Evolutionary conservation across 1,140 invertebrate species (phyloP), one percentile per base, ranked within the genome.

Genomic region (Littorina saxatilis): DNA sequence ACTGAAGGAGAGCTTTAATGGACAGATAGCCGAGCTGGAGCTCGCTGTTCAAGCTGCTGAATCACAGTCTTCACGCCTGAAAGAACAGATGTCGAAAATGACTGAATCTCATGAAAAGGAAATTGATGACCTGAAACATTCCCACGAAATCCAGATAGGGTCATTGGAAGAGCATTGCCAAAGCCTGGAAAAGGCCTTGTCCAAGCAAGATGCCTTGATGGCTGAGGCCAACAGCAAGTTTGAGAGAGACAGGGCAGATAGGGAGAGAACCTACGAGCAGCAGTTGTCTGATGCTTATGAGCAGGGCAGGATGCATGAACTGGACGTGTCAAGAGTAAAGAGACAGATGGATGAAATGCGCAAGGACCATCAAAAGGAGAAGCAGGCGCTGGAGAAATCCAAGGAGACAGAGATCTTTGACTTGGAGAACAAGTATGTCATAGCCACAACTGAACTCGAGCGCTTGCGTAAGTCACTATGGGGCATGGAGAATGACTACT

Each of bases 261-360:
- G 84, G 5, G 82, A 84, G 66, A 83, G 81, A 29, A 72, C 35
- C 23, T 83, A 58, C 78, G 84, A 86, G 32, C 74, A 79, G 50
- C 83, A 83, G 76, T 20, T 83, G 76, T 83, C 85, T 43, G 86
- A 88, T 40, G 81, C 83, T 52, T 84, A 87, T 37, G 82, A 81
- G n/a, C 82, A 82, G 47, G 75, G 78, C 43, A 81, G 83, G 55
- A 78, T 82, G 35, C 79, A 68, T 79, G 86, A 85, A n/a, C 85
- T 77, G 66, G 87, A 87, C 52, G 82, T 84, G n/a, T 40, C 66
- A 32, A 75, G 82, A 61, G 43, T 87, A 35, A 85, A 86, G 80
- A 74, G 82, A 23, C 84, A 88, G 68, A 61, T 85, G 63, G 82
- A 84, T 74, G 86, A 86, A 81, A 87, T 87, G 81, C 84, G 83